Base-by-base conservation (phyloP, 2,888 invertebrate genomes). In the Chloroclystis v-ata region DNA sequence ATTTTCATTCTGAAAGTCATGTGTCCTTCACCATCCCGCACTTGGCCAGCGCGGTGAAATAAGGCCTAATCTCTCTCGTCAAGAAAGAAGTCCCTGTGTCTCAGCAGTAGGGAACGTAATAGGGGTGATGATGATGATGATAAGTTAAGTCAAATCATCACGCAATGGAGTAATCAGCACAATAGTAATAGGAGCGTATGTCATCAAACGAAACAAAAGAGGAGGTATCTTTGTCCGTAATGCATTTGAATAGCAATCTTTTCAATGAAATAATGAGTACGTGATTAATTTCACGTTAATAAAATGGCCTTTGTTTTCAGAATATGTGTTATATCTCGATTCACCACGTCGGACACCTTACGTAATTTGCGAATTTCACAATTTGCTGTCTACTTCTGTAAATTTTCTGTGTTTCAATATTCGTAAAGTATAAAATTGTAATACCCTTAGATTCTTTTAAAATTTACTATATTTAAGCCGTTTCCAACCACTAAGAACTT, bases 191-290 rank as follows among this genome's bases (percentile, higher is more conserved):
- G 38, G 28, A 45, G 37, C 50, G 50, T 41, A 45, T 48, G 55
- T 57, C 54, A 60, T 46, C 54, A 42, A 43, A 45, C 20, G 20
- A 20, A 57, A 61, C 58, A 62, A 61, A 59, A 56, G 43, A 47
- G 35, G 28, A 32, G 37, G 28, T 40, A 30, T 58, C 60, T 59
- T 59, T 55, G 59, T 56, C 37, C 47, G 37, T 47, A 40, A 52
- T 51, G 49, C 45, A 37, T 30, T 35, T 39, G 37, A 46, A 47
- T 30, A 43, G 43, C 35, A 29, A 42, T 41, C 46, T 20, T 20
- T 20, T 20, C 20, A 20, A 20, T 20, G 2, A 20, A 24, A 35
- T 40, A 46, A 47, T 45, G 51, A 44, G 47, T 56, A 60, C 61
- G 54, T 60, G 58, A 56, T 59, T 47, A 48, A 47, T 38, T 42